A percentile compares a stretch with the other conserved stretches of the same genome.
These are phyloP conservation scores for Holacanthella duospinosa DNA, from an alignment of 2,888 invertebrate species.

Conservation along the genomic window DNA sequence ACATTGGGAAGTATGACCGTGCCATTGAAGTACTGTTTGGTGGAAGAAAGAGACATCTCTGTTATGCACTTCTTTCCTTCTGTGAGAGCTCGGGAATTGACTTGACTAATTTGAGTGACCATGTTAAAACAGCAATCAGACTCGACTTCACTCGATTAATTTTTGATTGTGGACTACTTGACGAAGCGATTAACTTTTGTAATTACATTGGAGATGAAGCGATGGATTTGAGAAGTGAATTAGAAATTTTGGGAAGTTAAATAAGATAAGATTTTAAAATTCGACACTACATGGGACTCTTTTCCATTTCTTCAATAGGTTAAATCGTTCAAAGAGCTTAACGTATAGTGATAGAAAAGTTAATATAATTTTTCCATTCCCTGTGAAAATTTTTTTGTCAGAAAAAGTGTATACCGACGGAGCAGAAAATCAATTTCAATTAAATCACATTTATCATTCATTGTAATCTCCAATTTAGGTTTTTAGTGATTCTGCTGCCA, in stretches of 20 bases:
- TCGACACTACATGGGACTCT: too few species aligned
- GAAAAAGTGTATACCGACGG: too few species aligned
- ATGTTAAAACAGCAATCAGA: conserved; percentile 31
- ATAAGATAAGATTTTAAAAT: not conserved
- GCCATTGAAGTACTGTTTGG: conserved; percentile 35
- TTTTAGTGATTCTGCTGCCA: too few species aligned
- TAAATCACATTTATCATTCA: too few species aligned
- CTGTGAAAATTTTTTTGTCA: too few species aligned
- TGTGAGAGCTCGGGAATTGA: conserved; percentile 22
- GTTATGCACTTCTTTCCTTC: conserved; percentile 25
- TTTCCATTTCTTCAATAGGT: too few species aligned
- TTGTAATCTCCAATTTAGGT: too few species aligned
- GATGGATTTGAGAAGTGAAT: conserved; percentile 31
- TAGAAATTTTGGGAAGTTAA: conserved; percentile 26
- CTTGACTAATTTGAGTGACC: conserved; percentile 25
- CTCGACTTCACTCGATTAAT: conserved; percentile 36
- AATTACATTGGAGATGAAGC: conserved; percentile 28
- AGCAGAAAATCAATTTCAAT: too few species aligned
- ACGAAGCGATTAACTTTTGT: conserved; percentile 33
- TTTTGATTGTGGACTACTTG: conserved; percentile 31
- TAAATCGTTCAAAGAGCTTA: too few species aligned
- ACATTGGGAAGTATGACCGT: conserved; percentile 32
- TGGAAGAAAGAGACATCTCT: conserved; percentile 29
- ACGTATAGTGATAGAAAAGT: too few species aligned
- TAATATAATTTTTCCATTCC: too few species aligned